phyloP scores from a whole-genome alignment of 1,140 invertebrate genomes.

The Rhyzopertha dominica region DNA sequence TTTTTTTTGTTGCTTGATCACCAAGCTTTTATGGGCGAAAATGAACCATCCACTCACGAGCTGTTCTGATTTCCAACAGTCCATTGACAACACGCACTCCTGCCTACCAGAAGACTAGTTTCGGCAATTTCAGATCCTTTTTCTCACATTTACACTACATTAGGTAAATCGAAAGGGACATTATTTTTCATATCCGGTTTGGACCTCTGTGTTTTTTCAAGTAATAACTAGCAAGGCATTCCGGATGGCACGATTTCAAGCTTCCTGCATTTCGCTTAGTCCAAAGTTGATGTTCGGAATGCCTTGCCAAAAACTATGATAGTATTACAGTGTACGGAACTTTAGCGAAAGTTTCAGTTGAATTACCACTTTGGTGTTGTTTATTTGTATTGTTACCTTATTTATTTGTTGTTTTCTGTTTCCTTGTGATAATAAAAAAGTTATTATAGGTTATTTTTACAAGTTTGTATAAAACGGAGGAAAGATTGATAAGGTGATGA shows the following conservation, averaged over 20 bases:
- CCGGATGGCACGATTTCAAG: too few species aligned
- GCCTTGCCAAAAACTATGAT: too few species aligned
- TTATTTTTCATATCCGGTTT: too few species aligned
- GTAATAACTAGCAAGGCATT: too few species aligned
- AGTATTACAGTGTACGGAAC: conserved; percentile 24
- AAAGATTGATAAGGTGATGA: conserved; percentile 21
- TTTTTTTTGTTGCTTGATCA: conserved; percentile 8
- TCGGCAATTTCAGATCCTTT: too few species aligned
- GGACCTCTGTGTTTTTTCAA: too few species aligned
- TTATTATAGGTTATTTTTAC: conserved; percentile 38
- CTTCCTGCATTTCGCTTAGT: too few species aligned
- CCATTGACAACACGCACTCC: conserved; percentile 2
- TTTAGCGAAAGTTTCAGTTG: conserved; percentile 27
- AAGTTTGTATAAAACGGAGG: conserved; percentile 36
- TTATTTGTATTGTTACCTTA: conserved; percentile 26
- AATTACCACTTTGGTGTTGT: conserved; percentile 27
- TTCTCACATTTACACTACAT: too few species aligned
- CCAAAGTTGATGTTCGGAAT: too few species aligned
- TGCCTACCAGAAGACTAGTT: too few species aligned
- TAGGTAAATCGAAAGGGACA: too few species aligned
- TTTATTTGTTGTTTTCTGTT: conserved; percentile 37
- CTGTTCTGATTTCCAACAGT: conserved; percentile 8
- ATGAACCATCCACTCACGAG: conserved; percentile 8
- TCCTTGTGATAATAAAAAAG: conserved; percentile 27
- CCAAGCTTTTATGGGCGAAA: conserved; percentile 14